Base-by-base conservation (phyloP, 2,113 vertebrate genomes). In the Ornithorhynchus anatinus region DNA sequence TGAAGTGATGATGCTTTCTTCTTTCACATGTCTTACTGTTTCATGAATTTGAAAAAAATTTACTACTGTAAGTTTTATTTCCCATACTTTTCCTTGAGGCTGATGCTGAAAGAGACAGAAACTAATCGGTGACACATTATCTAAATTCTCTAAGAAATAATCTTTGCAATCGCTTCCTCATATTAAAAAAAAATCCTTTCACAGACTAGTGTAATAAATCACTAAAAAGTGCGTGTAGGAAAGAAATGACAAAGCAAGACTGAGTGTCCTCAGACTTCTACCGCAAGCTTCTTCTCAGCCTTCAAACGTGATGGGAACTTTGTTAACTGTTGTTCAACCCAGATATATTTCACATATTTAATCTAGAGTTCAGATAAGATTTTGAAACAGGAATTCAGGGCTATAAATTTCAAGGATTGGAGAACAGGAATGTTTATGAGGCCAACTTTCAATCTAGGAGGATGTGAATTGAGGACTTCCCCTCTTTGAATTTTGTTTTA, bases 41-140 rank as follows among this genome's bases (percentile, higher is more conserved):
- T n/a, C n/a, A n/a, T n/a, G n/a, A n/a, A n/a, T n/a, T n/a, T n/a
- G n/a, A n/a, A n/a, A n/a, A n/a, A n/a, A n/a, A n/a, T n/a, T n/a
- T n/a, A n/a, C n/a, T n/a, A n/a, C 72, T 68, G 58, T 35, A 57
- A 50, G 48, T 69, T 66, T 52, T 59, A 71, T 29, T n/a, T 73
- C 29, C 67, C 1, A 1, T 51, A 61, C 54, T 68, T 77, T 68
- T 72, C 40, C 50, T 85, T 68, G 40, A 59, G 37, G 31, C 19
- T 81, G 39, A 81, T 19, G 32, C 10, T 58, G 39, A 63, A 27
- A 88, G 78, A 47, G 82, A 76, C 80, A 75, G 56, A 39, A 84
- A 66, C 19, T 15, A 12, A 76, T 74, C 69, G 72, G 62, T 72
- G 25, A 84, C 44, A 69, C 63, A 75, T 61, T 62, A 50, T 56